These are phyloP conservation scores for Ochropacha duplaris DNA, from an alignment of 2,888 invertebrate species.

Conservation along the genomic window DNA sequence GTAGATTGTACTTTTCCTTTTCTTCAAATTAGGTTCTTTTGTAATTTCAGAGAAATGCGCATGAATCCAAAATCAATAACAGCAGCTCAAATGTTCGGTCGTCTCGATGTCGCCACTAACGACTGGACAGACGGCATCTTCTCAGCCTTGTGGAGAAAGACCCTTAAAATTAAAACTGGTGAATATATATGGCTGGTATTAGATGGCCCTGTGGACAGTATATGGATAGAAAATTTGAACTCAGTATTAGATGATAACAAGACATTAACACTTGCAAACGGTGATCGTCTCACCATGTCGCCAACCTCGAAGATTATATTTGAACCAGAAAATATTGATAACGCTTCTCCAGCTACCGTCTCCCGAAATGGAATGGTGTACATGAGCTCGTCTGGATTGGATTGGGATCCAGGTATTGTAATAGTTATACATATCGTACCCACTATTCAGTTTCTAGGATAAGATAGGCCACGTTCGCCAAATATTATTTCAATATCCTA, in stretches of 20 bases:
- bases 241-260: constrained; percentile 98
- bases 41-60: constrained; percentile 90
- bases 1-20: neutral
- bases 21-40: no score
- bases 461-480: no score
- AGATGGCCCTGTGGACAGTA: constrained; percentile 98
- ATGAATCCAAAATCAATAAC: constrained; percentile 99
- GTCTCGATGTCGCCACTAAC: constrained; percentile 97
- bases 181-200: constrained; percentile 97
- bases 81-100: constrained; percentile 98
- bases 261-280: constrained; percentile 96
- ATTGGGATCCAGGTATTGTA: constrained; percentile 90
- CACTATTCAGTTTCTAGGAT: no score
- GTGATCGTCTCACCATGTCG: constrained; percentile 97
- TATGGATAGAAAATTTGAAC: constrained; percentile 99
- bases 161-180: constrained; percentile 92
- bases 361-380: constrained; percentile 97
- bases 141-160: constrained; percentile 97
- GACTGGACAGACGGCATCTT: constrained; percentile 99
- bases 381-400: constrained; percentile 97
- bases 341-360: constrained; percentile 98
- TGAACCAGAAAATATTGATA: constrained; percentile 98
- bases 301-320: constrained; percentile 97
- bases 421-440: no score
- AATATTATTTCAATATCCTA: no score